Evolutionary conservation across 1,140 invertebrate species (phyloP).

Genomic region (Fopius arisanus): DNA sequence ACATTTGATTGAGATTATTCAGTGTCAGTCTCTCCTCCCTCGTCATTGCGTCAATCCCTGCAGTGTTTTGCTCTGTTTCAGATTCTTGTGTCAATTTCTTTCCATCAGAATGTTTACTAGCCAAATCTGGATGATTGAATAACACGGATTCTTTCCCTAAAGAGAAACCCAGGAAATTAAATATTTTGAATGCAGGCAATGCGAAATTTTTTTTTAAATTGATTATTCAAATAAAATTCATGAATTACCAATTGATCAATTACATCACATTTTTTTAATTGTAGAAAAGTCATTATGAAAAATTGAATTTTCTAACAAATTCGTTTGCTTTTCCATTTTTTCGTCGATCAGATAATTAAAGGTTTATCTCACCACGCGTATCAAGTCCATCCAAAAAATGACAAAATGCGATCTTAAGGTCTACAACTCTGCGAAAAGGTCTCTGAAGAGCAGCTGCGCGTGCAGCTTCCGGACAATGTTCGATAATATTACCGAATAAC

Average conservation of each 20-base stretch:
- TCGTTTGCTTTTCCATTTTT: no score
- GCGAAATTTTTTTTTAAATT: no score
- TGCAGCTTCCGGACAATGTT: conserved; percentile 68
- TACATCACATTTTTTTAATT: no score
- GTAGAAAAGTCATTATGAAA: no score
- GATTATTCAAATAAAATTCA: no score
- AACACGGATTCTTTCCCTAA: conserved; percentile 69
- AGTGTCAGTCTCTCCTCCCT: conserved; percentile 65
- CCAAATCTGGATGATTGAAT: conserved; percentile 71
- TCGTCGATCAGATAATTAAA: no score
- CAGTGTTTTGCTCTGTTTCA: conserved; percentile 67
- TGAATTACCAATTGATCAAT: no score
- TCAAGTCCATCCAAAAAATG: conserved; percentile 68
- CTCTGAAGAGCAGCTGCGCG: conserved; percentile 62
- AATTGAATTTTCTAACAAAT: no score
- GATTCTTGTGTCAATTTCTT: conserved; percentile 69
- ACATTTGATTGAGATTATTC: conserved; percentile 66
- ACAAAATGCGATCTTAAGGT: conserved; percentile 65
- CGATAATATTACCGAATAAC: conserved; percentile 73
- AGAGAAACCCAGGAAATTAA: no score
- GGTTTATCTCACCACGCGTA: conserved; percentile 59
- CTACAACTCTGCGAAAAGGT: conserved; percentile 66
- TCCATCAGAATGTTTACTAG: conserved; percentile 68
- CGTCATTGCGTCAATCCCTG: conserved; percentile 67
- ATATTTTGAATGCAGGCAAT: no score